Evolutionary conservation across 2,888 invertebrate genomes (phyloP).

Genomic region (Lasius platythorax): DNA sequence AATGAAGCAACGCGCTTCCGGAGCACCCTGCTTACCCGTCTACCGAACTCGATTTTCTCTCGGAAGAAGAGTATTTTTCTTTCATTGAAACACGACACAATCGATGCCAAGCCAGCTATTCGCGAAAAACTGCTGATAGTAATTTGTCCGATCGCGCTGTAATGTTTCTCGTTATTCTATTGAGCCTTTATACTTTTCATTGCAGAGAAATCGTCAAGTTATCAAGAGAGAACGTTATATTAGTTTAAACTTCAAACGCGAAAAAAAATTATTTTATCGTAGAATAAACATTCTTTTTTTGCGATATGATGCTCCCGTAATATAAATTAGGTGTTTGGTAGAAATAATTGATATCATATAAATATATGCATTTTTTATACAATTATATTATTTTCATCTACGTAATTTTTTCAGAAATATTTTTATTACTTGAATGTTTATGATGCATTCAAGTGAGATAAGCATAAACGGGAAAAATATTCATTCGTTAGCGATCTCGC

Average conservation of each 20-base stretch:
- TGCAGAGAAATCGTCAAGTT: not conserved
- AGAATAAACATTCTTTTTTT: not conserved
- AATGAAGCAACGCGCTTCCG: conserved; percentile 70
- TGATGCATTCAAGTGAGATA: not conserved
- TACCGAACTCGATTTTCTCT: conserved; percentile 41
- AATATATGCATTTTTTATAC: not conserved
- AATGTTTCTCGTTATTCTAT: conserved; percentile 4
- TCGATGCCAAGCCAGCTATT: conserved; percentile 24
- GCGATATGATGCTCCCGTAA: not conserved
- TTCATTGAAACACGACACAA: conserved; percentile 36
- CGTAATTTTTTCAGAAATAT: not conserved
- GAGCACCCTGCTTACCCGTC: conserved; percentile 52
- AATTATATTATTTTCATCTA: not conserved
- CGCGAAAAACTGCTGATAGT: conserved; percentile 16
- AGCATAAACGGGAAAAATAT: not conserved
- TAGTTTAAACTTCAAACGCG: not conserved
- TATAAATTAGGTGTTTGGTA: not conserved
- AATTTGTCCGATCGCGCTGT: conserved; percentile 39
- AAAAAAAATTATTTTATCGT: not conserved
- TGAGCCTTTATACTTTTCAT: not conserved
- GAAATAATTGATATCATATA: not conserved
- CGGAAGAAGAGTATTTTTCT: conserved; percentile 54
- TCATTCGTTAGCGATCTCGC: not conserved
- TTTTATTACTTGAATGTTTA: not conserved
- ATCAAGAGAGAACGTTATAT: not conserved